Evolutionary conservation across 2,797 vertebrate genomes (phyloP).

Genomic region (Rhinella marina): DNA sequence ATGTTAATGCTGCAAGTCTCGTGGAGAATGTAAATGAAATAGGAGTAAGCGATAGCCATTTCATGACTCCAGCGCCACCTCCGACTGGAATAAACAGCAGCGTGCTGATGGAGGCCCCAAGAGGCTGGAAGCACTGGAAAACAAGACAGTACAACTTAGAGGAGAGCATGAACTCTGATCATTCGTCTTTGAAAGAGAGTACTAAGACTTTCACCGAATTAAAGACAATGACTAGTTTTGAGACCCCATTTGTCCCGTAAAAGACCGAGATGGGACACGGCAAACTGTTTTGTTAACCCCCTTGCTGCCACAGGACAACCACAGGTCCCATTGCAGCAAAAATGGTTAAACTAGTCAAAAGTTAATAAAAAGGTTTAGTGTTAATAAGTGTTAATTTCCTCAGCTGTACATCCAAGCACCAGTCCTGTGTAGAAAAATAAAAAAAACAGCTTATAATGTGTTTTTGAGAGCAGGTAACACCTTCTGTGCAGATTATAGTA

Average conservation of each 20-base stretch:
- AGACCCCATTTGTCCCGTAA: constrained; percentile 56
- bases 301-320: constrained; percentile 23
- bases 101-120: constrained; percentile 62
- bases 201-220: constrained; percentile 54
- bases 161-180: constrained; percentile 66
- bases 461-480: constrained; percentile 38
- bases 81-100: constrained; percentile 64
- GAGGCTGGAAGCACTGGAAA: constrained; percentile 67
- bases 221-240: constrained; percentile 64
- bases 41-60: constrained; percentile 25
- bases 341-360: constrained; percentile 8
- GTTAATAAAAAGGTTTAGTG: constrained; percentile 32
- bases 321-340: background rate
- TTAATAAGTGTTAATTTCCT: constrained; percentile 46
- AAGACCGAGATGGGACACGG: constrained; percentile 18
- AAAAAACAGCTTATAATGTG: constrained; percentile 35
- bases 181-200: constrained; percentile 65
- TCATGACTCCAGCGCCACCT: constrained; percentile 44
- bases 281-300: constrained; percentile 46
- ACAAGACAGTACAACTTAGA: constrained; percentile 67
- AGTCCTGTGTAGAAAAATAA: constrained; percentile 41
- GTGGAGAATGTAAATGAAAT: constrained; percentile 57
- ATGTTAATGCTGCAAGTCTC: constrained; percentile 62
- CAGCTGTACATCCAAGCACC: constrained; percentile 44
- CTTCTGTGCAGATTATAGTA: constrained; percentile 46